Percentiles rank a stretch among this genome's conserved stretches.
Evolutionary conservation across 2,888 invertebrate genomes (phyloP).

Genomic region (Chalcis sispes): DNA sequence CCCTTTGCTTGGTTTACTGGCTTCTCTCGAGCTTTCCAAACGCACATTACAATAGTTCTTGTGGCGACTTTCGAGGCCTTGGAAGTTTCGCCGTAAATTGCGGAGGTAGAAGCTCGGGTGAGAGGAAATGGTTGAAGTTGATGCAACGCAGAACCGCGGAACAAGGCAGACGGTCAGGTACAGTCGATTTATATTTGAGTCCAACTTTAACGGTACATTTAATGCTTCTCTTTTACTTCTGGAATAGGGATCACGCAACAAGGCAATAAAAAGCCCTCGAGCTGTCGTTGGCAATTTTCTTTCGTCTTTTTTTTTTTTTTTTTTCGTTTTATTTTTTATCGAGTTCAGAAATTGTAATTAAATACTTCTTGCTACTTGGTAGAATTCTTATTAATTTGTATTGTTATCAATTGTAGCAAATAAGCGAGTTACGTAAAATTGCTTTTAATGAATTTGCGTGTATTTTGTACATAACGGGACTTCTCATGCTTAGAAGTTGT

Average conservation of each 20-base stretch:
- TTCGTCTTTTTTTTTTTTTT: too few species aligned
- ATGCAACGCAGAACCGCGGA: slow-evolving; percentile 53
- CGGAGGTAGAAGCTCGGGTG: not conserved
- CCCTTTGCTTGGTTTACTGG: slow-evolving; percentile 37
- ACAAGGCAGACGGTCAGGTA: not conserved
- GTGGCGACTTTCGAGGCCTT: slow-evolving; percentile 54
- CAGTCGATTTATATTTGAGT: slow-evolving; percentile 59
- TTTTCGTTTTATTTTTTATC: slow-evolving; percentile 1
- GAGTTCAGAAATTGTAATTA: slow-evolving; percentile 2
- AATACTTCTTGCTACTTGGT: slow-evolving; percentile 3
- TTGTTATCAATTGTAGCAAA: slow-evolving; percentile 17
- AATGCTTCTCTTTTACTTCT: slow-evolving; percentile 17
- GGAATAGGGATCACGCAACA: slow-evolving; percentile 30
- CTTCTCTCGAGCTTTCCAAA: slow-evolving; percentile 48
- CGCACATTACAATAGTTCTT: slow-evolving; percentile 54
- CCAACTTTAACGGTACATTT: slow-evolving; percentile 45
- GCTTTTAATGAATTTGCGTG: not conserved
- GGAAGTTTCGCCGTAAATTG: slow-evolving; percentile 60
- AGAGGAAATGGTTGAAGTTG: slow-evolving; percentile 54
- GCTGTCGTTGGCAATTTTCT: slow-evolving; percentile 6
- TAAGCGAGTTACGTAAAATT: not conserved
- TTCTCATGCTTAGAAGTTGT: too few species aligned
- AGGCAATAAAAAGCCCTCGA: slow-evolving; percentile 31
- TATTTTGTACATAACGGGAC: not conserved
- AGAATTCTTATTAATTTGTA: not conserved